These are phyloP conservation scores for Nothura maculosa DNA, from an alignment of 2,797 vertebrate species.

Conservation along the genomic window DNA sequence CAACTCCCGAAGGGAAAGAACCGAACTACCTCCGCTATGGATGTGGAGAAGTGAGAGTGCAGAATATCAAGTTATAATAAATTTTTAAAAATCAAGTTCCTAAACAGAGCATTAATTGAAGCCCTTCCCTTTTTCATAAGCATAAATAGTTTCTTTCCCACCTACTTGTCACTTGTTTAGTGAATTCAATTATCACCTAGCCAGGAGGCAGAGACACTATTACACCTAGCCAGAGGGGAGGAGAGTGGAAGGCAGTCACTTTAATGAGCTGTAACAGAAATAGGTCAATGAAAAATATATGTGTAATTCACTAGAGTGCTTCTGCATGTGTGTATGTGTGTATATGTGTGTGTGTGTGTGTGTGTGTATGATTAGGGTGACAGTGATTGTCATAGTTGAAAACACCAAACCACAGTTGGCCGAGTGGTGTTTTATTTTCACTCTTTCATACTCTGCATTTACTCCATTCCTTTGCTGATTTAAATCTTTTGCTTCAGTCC, in stretches of 20 bases:
- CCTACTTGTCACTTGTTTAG: slow-evolving; percentile 35
- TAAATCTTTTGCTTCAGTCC: neutral
- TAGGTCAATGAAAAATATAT: slow-evolving; percentile 40
- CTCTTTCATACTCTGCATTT: neutral
- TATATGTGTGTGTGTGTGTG: neutral
- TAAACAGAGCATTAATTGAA: slow-evolving; percentile 65
- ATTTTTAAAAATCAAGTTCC: neutral
- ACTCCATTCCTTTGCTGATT: neutral
- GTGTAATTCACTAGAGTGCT: slow-evolving; percentile 12
- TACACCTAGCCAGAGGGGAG: slow-evolving; percentile 34
- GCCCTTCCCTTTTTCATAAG: slow-evolving; percentile 50
- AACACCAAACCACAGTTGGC: neutral
- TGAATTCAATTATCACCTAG: slow-evolving; percentile 70
- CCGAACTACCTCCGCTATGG: neutral
- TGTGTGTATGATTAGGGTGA: slow-evolving; percentile 25
- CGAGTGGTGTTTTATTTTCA: neutral
- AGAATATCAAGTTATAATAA: neutral
- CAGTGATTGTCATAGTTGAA: neutral
- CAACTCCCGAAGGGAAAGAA: neutral
- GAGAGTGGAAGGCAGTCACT: neutral
- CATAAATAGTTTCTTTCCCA: slow-evolving; percentile 47
- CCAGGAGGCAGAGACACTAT: slow-evolving; percentile 54
- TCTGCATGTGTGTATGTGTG: neutral
- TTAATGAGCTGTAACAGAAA: slow-evolving; percentile 37
- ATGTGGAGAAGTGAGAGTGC: neutral